Evolutionary conservation across 1,140 invertebrate genomes (phyloP), one percentile per base, ranked within the genome.

Genomic region (Dolichoris vasculosae): DNA sequence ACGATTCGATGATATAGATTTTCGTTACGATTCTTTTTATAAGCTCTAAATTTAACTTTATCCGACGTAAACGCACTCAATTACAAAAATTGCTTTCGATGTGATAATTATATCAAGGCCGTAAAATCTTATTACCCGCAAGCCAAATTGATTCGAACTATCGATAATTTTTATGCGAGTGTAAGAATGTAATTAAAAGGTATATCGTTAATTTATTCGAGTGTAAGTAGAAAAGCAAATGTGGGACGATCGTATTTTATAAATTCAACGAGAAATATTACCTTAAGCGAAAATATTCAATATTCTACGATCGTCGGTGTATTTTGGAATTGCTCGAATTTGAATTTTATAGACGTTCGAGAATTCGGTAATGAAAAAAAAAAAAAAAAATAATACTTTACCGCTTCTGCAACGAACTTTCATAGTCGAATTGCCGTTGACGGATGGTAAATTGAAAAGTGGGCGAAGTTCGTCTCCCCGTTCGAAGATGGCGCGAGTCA

Each of bases 401-500:
- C 6, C 20, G 20, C 20, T 51, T 17, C 20, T 51, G 7, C 2
- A 17, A 51, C 48, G 15, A 2, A 17, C 6, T 2, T 15, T 17
- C 48, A 51, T 13, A 17, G 13, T 3, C 13, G 6, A 59, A 59
- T 26, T 59, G 26, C 23, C 2, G 9, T 59, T 73, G 67, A 78
- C 84, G 32, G 76, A 87, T 73, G 81, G 80, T 83, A 86, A 87
- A 86, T 55, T 38, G 30, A 26, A 46, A 38, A 23, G 20, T 51
- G 0, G 0, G 79, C 17, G 15, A 38, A 79, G 82, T 86, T 86
- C 51, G 26, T 9, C 13, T 71, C 30, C 69, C 59, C 8, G 0
- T n/a, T 63, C 32, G 35, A 32, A 87, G 87, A 86, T 87, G 87
- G 85, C 87, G 87, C 83, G 15, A 84, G 80, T 63, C 48, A 80